A percentile compares a stretch with the other conserved stretches of the same genome.
These are phyloP conservation scores for Sinopyrophorus schimmeli DNA, from an alignment of 2,888 invertebrate genomes.

Conservation along the genomic window DNA sequence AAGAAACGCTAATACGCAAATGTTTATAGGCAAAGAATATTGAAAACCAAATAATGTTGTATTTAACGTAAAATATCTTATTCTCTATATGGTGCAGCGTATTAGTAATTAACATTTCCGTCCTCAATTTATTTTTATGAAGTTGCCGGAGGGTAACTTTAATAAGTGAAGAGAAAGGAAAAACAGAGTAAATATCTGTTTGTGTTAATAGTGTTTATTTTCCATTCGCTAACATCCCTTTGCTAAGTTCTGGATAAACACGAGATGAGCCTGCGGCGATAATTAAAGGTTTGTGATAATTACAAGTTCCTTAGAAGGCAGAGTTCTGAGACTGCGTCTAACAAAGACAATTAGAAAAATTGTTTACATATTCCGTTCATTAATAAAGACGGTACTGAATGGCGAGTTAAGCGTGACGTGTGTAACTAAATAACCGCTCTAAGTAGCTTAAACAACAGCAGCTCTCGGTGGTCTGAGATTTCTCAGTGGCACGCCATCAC, in stretches of 20 bases:
- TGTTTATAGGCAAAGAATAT: too few species aligned
- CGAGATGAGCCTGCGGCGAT: slow-evolving; percentile 39
- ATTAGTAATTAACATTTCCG: slow-evolving; percentile 21
- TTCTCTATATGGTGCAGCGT: slow-evolving; percentile 12
- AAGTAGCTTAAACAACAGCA: slow-evolving; percentile 45
- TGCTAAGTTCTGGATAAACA: slow-evolving; percentile 31
- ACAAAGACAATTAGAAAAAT: slow-evolving; percentile 25
- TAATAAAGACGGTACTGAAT: slow-evolving; percentile 23
- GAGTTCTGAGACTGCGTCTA: slow-evolving; percentile 14
- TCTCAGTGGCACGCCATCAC: slow-evolving; percentile 47
- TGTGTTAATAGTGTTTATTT: slow-evolving; percentile 42
- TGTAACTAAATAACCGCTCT: slow-evolving; percentile 37
- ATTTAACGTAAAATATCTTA: slow-evolving; percentile 7
- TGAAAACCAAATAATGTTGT: too few species aligned
- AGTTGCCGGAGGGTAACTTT: slow-evolving; percentile 23
- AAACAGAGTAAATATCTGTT: slow-evolving; percentile 34
- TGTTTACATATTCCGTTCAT: slow-evolving; percentile 18
- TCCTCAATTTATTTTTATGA: slow-evolving; percentile 23
- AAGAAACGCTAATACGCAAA: too few species aligned
- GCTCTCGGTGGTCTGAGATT: slow-evolving; percentile 38
- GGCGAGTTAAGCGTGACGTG: slow-evolving; percentile 26
- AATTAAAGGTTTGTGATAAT: slow-evolving; percentile 43
- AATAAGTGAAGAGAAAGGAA: slow-evolving; percentile 29
- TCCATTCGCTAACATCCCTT: slow-evolving; percentile 38
- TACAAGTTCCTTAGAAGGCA: slow-evolving; percentile 20